These are phyloP conservation scores for Lates calcarifer DNA, from an alignment of 2,113 vertebrate genomes.

Conservation along the genomic window DNA sequence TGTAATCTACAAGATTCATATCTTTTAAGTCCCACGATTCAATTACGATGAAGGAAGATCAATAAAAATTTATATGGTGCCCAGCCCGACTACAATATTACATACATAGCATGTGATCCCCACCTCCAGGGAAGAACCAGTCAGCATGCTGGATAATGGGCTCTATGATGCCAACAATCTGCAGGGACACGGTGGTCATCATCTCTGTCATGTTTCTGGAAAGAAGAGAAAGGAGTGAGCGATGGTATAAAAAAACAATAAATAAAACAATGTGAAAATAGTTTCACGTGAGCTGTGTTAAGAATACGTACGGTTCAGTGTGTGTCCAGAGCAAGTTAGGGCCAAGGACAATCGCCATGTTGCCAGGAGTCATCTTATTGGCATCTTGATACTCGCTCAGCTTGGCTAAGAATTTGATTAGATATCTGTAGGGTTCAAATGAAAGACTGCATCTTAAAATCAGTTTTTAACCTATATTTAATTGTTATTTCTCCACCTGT, in stretches of 20 bases:
- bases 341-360: slow-evolving; percentile 97
- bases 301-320: slow-evolving; percentile 89
- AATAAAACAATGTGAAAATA: not conserved
- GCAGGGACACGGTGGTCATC: slow-evolving; percentile 99
- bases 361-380: slow-evolving; percentile 98
- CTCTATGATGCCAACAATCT: slow-evolving; percentile 97
- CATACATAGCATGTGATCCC: slow-evolving; percentile 49
- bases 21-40: not conserved
- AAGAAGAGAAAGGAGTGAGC: slow-evolving; percentile 14
- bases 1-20: not conserved
- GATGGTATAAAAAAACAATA: not conserved
- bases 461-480: not conserved
- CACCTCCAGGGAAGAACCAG: slow-evolving; percentile 99
- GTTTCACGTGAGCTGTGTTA: not conserved
- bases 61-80: not conserved
- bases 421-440: slow-evolving; percentile 87
- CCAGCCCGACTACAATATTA: slow-evolving; percentile 15
- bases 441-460: not conserved
- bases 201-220: slow-evolving; percentile 97
- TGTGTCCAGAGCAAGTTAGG: slow-evolving; percentile 97
- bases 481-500: not conserved
- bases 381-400: slow-evolving; percentile 94
- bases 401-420: slow-evolving; percentile 97
- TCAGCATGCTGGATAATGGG: slow-evolving; percentile 97
- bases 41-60: not conserved